Base-by-base conservation (phyloP, 2,113 vertebrate species). In the Sminthopsis crassicaudata region DNA sequence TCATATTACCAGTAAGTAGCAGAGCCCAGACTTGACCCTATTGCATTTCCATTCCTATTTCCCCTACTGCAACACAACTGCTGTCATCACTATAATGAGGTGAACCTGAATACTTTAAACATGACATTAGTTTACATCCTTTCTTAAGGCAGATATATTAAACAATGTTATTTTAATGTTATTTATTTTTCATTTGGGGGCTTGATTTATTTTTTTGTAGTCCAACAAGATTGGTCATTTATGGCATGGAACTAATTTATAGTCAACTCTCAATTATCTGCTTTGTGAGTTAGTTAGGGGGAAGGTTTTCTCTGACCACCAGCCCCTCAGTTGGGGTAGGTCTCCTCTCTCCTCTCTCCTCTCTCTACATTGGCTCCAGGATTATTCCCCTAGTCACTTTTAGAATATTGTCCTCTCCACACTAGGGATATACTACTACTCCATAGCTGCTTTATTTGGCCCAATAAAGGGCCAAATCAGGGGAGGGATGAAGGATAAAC, bases 181-280 rank as follows among this genome's bases (percentile, higher is more conserved):
- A 57, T 57, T 67, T 36, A 14, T 36, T 98, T 97, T 98, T 97
- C 97, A 97, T 98, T 98, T 97, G 95, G 98, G 99, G 99, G 98
- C 98, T 99, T 99, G 99, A 99, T 99, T 99, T 98, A 98, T 98
- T 98, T 98, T 98, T 97, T 98, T 98, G 90, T 99, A 99, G 99
- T 99, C 99, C 98, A 99, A 99, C 99, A 99, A 99, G 98, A 98
- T 99, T 99, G 98, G 98, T 98, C 99, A 99, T 98, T 99, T 98
- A 99, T 88, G 99, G 99, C 99, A 98, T 98, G 99, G 99, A 98
- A 99, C 99, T 99, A 99, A 96, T 98, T 98, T 97, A 95, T 91
- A 96, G 94, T 96, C 96, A 90, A 93, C 91, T 96, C 93, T 92
- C 91, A 12, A 51, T 92, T 7, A 55, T 16, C 53, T 30, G 54